These are phyloP conservation scores for Planococcus citri DNA, from an alignment of 1,140 invertebrate genomes.

Conservation along the genomic window DNA sequence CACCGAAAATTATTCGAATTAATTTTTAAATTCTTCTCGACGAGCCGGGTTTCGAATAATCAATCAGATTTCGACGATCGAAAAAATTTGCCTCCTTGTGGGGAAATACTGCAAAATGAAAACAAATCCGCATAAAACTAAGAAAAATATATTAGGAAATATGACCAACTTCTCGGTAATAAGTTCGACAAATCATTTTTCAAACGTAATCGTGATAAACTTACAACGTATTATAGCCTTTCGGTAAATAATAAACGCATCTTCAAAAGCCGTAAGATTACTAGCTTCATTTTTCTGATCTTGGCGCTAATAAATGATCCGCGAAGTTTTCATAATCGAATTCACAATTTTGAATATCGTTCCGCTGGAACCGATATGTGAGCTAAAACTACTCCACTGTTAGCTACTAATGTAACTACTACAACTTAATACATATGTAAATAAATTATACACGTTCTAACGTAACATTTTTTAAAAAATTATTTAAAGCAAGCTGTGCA, in stretches of 20 bases:
- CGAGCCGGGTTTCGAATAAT: too few species aligned
- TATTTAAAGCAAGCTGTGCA: constrained; percentile 5
- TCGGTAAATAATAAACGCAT: too few species aligned
- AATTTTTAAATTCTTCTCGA: too few species aligned
- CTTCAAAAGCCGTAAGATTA: too few species aligned
- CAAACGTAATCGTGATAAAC: neutral
- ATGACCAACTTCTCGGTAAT: neutral
- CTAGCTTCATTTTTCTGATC: neutral
- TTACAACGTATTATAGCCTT: neutral
- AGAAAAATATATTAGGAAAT: constrained; percentile 9
- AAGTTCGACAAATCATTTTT: neutral
- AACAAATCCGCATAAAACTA: neutral
- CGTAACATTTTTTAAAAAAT: neutral
- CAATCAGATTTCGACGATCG: too few species aligned
- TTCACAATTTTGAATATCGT: too few species aligned
- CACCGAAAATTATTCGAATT: too few species aligned
- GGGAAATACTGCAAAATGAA: too few species aligned
- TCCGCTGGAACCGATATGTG: too few species aligned
- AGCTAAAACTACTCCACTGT: neutral
- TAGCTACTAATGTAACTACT: neutral
- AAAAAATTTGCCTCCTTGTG: too few species aligned
- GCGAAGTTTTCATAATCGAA: too few species aligned
- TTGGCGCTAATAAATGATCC: neutral
- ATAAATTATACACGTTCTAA: neutral
- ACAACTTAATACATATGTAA: too few species aligned